Percentiles rank a stretch among this genome's conserved stretches.
These are phyloP conservation scores for Agriotes lineatus DNA, from an alignment of 2,888 invertebrate species.

Conservation along the genomic window DNA sequence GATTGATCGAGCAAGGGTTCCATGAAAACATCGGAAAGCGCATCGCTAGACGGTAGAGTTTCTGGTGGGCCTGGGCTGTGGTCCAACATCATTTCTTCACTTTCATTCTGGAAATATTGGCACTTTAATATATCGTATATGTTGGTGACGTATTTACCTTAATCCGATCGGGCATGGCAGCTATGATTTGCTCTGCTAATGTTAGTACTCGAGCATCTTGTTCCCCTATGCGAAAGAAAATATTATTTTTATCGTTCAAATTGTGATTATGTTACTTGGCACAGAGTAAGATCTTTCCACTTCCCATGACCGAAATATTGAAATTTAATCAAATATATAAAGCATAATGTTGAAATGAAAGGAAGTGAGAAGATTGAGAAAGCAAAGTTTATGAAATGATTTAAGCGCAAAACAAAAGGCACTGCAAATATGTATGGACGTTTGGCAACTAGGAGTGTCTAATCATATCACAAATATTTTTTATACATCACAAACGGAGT, in stretches of 20 bases:
- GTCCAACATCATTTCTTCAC: slow-evolving; percentile 76
- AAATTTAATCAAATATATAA: no score
- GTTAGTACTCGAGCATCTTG: slow-evolving; percentile 93
- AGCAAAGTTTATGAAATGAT: no score
- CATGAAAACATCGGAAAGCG: slow-evolving; percentile 78
- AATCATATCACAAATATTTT: no score
- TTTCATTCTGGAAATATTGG: slow-evolving; percentile 74
- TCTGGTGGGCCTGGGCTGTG: slow-evolving; percentile 71
- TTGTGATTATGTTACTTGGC: no score
- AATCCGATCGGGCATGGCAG: slow-evolving; percentile 97
- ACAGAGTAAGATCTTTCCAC: no score
- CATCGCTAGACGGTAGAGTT: slow-evolving; percentile 63
- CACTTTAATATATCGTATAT: neutral
- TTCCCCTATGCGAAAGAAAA: slow-evolving; percentile 79
- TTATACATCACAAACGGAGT: no score
- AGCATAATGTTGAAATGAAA: no score
- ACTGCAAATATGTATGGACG: no score
- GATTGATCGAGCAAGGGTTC: slow-evolving; percentile 79
- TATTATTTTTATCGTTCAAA: slow-evolving; percentile 9
- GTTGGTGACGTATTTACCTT: slow-evolving; percentile 74
- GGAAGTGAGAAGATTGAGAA: no score
- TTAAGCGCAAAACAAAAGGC: no score
- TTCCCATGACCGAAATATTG: no score
- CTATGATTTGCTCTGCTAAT: slow-evolving; percentile 97
- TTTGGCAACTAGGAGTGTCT: no score